Evolutionary conservation across 2,888 invertebrate genomes (phyloP).

Genomic region (Sesia apiformis): DNA sequence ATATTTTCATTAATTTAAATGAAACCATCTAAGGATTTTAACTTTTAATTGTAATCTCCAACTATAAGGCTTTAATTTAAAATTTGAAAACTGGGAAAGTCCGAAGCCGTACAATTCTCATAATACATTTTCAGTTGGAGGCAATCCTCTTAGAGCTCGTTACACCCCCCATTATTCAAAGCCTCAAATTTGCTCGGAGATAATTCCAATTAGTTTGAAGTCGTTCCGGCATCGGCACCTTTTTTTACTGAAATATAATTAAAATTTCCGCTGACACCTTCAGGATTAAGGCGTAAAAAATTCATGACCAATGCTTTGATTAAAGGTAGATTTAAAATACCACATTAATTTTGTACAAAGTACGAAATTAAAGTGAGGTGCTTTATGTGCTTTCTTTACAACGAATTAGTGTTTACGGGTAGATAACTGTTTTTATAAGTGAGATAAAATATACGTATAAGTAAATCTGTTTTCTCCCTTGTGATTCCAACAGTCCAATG

Average conservation of each 20-base stretch:
- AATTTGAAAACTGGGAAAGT: neutral
- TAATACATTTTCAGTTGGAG: neutral
- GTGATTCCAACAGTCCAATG: too few species aligned
- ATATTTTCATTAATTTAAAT: too few species aligned
- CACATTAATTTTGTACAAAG: too few species aligned
- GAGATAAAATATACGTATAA: too few species aligned
- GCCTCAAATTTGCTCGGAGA: slow-evolving; percentile 39
- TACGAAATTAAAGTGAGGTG: too few species aligned
- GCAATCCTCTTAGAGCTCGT: slow-evolving; percentile 42
- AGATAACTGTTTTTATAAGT: too few species aligned
- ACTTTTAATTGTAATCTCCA: neutral
- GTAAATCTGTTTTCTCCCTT: too few species aligned
- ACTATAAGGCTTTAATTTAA: neutral
- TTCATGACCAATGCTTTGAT: neutral
- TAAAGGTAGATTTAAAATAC: too few species aligned
- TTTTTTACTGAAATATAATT: slow-evolving; percentile 46
- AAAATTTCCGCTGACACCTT: slow-evolving; percentile 49
- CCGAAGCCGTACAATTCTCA: neutral
- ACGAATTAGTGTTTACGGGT: too few species aligned
- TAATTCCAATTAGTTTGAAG: slow-evolving; percentile 49
- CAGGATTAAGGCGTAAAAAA: slow-evolving; percentile 1
- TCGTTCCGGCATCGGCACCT: slow-evolving; percentile 21
- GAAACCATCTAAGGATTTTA: too few species aligned
- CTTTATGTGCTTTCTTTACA: too few species aligned
- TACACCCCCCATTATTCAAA: slow-evolving; percentile 46